Evolutionary conservation across 2,888 invertebrate genomes (phyloP), one percentile per base, ranked within the genome.

Genomic region (Prosapia bicincta): DNA sequence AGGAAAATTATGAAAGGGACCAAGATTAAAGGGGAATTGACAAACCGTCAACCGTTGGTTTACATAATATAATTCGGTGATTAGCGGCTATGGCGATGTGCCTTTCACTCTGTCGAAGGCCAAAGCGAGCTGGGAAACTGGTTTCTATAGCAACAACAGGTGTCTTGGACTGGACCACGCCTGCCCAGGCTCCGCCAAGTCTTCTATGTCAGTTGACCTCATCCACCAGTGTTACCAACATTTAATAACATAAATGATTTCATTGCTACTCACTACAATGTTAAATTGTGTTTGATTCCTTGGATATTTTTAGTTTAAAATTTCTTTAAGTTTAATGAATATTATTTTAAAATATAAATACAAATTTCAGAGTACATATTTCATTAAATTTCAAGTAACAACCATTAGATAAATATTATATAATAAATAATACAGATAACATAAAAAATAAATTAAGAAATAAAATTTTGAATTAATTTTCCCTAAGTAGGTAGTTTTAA

Each of bases 141-240:
- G 54, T 54, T 54, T 54, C 54, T 54, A 54, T 54, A 54, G 20
- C 54, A 54, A 20, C 54, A 54, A 54, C 54, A 54, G 54, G 54
- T 54, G 54, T 54, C 54, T 13, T 20, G 54, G 54, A 54, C 54
- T 54, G 54, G 30, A 54, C 54, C 54, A 54, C 54, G 54, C 54
- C 54, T 54, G 54, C 54, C 54, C 54, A 54, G 54, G 54, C 54
- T 54, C 54, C 54, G 54, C n/a, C 54, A 54, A 54, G 54, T 54
- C 54, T 54, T 54, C 54, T 54, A 54, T 54, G 54, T 54, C 54
- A 54, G 54, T 54, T 54, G 54, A 54, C 54, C 54, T 54, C 54
- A 54, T 54, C 54, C 54, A 54, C 20, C 20, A 54, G 54, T 54
- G 20, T 54, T 54, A 10, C 54, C 54, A 54, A 54, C 54, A 54